Evolutionary conservation across 2,797 vertebrate genomes (phyloP), one percentile per base, ranked within the genome.

Genomic region (Enteromius viviparus): DNA sequence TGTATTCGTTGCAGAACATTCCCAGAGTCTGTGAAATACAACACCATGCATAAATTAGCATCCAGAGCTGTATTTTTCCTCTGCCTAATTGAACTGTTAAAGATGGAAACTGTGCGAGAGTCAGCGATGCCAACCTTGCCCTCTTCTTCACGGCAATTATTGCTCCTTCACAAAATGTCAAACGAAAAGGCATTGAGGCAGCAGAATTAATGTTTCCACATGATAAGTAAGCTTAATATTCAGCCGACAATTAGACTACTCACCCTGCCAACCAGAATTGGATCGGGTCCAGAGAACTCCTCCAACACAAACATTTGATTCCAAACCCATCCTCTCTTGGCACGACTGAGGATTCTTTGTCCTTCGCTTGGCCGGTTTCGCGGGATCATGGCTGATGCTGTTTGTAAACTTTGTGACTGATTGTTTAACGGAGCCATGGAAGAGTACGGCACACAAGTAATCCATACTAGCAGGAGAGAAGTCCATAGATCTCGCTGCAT

Each of bases 221-320:
- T 21, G 92, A 95, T 95, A 94, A 95, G 93, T 91, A 79, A 94
- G 93, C 93, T 93, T 94, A 94, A 94, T 93, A 94, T 92, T 92
- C 94, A 87, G 92, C 92, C 90, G 94, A 94, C 93, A 94, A 94
- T 93, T 90, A 91, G 91, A 89, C 88, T 90, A 95, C 98, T 96
- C 97, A 99, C 98, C 97, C 97, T 96, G 95, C 98, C 98, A 96
- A 99, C 98, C 10, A 99, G 96, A 91, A 99, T 99, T 92, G 97
- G 97, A 97, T 99, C 98, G 47, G 97, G 98, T 96, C 98, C 98
- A 96, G 98, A 98, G 93, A 99, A 99, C 93, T 99, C 98, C 94
- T 99, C 98, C 93, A 99, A 91, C 90, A 99, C 98, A 95, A 99
- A 99, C 98, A 99, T 99, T 96, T 99, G 98, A 94, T 99, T 99